phyloP scores from a whole-genome alignment of 2,888 invertebrate species.

The Torymus texanus region DNA sequence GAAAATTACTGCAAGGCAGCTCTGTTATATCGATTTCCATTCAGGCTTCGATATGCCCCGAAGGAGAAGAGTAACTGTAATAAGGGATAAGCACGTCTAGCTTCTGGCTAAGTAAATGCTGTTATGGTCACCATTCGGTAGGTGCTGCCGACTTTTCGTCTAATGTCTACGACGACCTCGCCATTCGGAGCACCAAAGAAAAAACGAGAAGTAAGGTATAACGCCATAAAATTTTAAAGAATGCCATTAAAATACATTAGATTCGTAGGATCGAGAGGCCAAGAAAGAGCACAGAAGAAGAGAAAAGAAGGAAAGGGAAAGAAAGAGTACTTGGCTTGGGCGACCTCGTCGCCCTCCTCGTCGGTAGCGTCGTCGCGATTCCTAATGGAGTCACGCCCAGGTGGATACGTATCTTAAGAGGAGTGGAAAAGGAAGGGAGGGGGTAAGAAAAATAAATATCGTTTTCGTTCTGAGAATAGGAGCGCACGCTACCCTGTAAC shows the following conservation, averaged over 20 bases:
- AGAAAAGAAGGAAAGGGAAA: not conserved
- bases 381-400: slow-evolving; percentile 59
- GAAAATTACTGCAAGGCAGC: slow-evolving; percentile 19
- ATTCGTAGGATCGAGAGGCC: slow-evolving; percentile 25
- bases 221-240: slow-evolving; percentile 30
- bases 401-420: slow-evolving; percentile 49
- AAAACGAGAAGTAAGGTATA: slow-evolving; percentile 34
- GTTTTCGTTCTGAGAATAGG: slow-evolving; percentile 47
- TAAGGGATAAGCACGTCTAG: slow-evolving; percentile 22
- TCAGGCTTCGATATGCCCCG: slow-evolving; percentile 8
- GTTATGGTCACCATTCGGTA: not conserved
- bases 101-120: slow-evolving; percentile 13
- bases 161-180: not conserved
- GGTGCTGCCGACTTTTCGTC: slow-evolving; percentile 4
- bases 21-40: slow-evolving; percentile 39
- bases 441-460: slow-evolving; percentile 57
- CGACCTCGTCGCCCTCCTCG: slow-evolving; percentile 9
- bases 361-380: slow-evolving; percentile 44
- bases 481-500: slow-evolving; percentile 16
- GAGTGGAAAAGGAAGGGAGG: slow-evolving; percentile 1
- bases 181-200: not conserved
- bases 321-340: slow-evolving; percentile 21
- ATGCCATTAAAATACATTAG: slow-evolving; percentile 48
- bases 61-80: not conserved
- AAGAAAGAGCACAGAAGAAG: not conserved